Evolutionary conservation across 2,797 vertebrate species (phyloP), one percentile per base, ranked within the genome.

Genomic region (Parauchenoglanis ngamensis): DNA sequence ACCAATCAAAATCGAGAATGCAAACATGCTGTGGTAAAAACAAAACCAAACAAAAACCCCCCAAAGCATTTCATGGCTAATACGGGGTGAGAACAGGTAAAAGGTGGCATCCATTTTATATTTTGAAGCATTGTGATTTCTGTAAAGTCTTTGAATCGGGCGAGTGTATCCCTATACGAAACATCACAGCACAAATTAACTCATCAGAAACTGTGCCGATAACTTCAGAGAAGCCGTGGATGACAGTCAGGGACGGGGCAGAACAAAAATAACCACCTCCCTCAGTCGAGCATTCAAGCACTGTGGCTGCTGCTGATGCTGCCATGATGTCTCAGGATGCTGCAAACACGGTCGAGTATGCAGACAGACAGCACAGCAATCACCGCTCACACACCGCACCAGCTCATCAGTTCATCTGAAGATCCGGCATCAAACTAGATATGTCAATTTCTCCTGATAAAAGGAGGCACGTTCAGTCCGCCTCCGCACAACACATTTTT

Each of bases 401-500:
- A 21, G 17, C 84, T 82, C 87, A 83, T 85, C 72, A 61, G 72
- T 83, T 86, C 72, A 72, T 88, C 80, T 77, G 63, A 78, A 78
- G 63, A 79, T 61, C 19, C 3, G 15, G 79, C 68, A 82, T 85
- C 84, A 76, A 86, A 73, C 79, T 28, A 59, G 78, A 70, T 79
- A 57, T 86, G 79, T 88, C 87, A 77, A 54, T 88, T 67, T 54
- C 85, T 28, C 73, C 25, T 67, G 80, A 88, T 78, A 83, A 86
- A 83, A 70, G 28, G 44, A 68, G 85, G 59, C 85, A 31, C n/a
- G 17, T 63, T 57, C 52, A 21, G 72, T 52, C 85, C 70, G 56
- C 88, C 79, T 78, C 61, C 25, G 23, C 87, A 56, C 40, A 12
- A 85, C 77, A 83, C 56, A 77, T 85, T 87, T 85, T 85, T 79